These are phyloP conservation scores for Takifugu flavidus DNA, from an alignment of 2,113 vertebrate species.

Conservation along the genomic window DNA sequence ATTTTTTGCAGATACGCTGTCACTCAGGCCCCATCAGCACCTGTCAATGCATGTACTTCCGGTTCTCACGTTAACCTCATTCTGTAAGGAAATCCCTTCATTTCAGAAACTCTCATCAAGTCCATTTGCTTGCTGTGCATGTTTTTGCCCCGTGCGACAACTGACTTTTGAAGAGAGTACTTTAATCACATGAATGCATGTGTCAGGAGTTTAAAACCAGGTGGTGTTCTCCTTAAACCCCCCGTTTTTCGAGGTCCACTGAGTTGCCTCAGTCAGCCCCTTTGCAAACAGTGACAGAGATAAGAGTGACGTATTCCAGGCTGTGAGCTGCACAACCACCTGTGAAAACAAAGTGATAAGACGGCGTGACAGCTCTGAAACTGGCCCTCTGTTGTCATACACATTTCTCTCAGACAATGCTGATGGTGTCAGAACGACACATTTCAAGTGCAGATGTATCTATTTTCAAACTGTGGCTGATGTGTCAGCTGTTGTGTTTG, in stretches of 20 bases:
- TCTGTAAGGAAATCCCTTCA: neutral
- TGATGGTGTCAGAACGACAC: too few relatives aligned
- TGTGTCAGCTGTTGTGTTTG: too few relatives aligned
- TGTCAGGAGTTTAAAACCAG: constrained; percentile 1
- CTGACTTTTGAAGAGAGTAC: too few relatives aligned
- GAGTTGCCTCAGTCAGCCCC: neutral
- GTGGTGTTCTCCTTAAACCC: constrained; percentile 4
- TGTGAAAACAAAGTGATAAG: constrained; percentile 59
- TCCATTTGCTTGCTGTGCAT: too few relatives aligned
- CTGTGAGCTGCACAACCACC: constrained; percentile 37
- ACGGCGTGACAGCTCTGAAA: neutral
- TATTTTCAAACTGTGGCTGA: too few relatives aligned
- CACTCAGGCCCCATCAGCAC: constrained; percentile 4
- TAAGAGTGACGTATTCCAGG: constrained; percentile 2
- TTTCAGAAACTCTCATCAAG: too few relatives aligned
- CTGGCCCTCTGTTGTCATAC: neutral
- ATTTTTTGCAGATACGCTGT: constrained; percentile 9
- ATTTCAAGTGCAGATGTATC: too few relatives aligned
- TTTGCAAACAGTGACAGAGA: constrained; percentile 35
- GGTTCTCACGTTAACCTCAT: constrained; percentile 1
- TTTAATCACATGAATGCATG: neutral
- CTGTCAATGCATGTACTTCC: constrained; percentile 16
- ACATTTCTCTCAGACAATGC: too few relatives aligned
- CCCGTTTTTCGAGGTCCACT: neutral
- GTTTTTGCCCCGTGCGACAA: too few relatives aligned